A percentile compares a stretch with the other conserved stretches of the same genome.
Evolutionary conservation across 2,113 vertebrate species (phyloP).

Genomic region (Podarcis raffonei): DNA sequence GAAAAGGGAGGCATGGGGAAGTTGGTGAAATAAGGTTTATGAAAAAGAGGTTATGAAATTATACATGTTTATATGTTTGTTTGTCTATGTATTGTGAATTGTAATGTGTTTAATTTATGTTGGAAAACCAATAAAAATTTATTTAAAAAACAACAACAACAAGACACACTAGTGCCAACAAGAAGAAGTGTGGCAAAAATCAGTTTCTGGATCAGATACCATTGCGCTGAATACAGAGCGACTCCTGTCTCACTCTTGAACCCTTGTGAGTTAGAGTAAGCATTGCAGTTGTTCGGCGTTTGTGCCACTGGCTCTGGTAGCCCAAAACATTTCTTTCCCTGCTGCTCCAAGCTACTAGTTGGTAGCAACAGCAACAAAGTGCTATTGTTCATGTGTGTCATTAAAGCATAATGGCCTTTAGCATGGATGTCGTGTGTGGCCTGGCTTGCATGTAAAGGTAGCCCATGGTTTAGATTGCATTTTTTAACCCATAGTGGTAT

Average conservation of each 20-base stretch:
- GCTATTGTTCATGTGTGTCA: background rate
- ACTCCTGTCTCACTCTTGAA: background rate
- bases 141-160: no score
- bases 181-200: background rate
- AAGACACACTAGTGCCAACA: no score
- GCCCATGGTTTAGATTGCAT: no score
- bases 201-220: background rate
- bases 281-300: background rate
- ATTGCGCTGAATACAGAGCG: background rate
- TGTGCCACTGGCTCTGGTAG: background rate
- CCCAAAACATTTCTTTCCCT: background rate
- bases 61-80: no score
- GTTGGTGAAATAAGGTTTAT: no score
- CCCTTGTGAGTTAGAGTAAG: background rate
- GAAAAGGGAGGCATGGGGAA: no score
- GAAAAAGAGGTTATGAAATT: no score
- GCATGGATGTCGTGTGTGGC: background rate
- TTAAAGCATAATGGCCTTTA: background rate
- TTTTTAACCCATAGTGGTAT: no score
- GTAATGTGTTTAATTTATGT: no score
- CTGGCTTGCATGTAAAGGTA: background rate
- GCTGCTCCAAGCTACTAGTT: background rate
- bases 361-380: background rate
- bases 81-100: no score
- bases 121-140: no score